These are phyloP conservation scores for Calliphora vomitoria DNA, from an alignment of 2,888 invertebrate species.

Conservation along the genomic window DNA sequence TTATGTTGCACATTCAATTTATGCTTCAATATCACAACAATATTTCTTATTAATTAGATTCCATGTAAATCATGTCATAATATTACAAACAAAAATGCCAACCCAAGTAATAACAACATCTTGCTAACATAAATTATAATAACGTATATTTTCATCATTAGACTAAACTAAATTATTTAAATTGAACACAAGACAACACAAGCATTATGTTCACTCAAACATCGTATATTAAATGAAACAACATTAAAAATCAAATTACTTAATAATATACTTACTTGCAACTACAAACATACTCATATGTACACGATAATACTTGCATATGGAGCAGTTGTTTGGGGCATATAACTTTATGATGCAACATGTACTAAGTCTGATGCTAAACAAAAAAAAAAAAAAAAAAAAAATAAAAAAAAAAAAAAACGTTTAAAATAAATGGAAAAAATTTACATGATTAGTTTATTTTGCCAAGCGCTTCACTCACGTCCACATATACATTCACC, in stretches of 20 bases:
- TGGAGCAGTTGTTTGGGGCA: constrained; percentile 5
- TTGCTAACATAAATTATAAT: constrained; percentile 59
- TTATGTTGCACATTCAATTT: not conserved
- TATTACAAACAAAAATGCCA: not conserved
- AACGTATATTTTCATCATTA: constrained; percentile 64
- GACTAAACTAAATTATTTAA: constrained; percentile 63
- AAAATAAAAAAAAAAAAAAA: constrained; percentile 47
- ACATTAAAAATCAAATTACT: constrained; percentile 66
- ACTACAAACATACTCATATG: not conserved
- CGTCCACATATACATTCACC: not conserved
- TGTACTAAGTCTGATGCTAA: constrained; percentile 54
- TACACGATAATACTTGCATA: not conserved
- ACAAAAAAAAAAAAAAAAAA: not conserved
- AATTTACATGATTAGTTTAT: constrained; percentile 74
- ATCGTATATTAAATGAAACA: constrained; percentile 63
- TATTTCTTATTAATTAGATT: not conserved
- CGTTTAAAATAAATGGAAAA: constrained; percentile 70
- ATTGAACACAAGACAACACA: constrained; percentile 60
- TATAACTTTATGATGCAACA: constrained; percentile 50
- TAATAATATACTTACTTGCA: constrained; percentile 60
- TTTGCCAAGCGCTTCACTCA: constrained; percentile 45
- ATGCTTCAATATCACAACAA: not conserved
- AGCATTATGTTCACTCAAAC: constrained; percentile 41
- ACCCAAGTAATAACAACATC: constrained; percentile 52
- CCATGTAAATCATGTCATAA: constrained; percentile 7